Conservation (phyloP, 1,140 invertebrate genomes). For the Oryctes rhinoceros region DNA sequence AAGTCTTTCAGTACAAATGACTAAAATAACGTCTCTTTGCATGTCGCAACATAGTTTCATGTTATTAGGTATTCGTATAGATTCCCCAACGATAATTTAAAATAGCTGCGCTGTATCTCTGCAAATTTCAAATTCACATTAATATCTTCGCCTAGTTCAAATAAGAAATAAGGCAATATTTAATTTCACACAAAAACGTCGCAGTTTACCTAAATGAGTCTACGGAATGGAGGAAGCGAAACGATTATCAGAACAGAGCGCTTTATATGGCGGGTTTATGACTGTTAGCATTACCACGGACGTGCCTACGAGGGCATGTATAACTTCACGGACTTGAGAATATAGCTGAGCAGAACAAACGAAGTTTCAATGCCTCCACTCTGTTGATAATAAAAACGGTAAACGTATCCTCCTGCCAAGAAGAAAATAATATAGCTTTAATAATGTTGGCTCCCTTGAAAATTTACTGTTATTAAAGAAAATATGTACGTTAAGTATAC, state of each 20-base stretch:
- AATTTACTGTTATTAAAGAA: slow-evolving; percentile 22
- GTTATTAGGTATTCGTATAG: background rate
- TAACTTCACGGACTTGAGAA: slow-evolving; percentile 12
- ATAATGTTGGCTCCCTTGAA: slow-evolving; percentile 13
- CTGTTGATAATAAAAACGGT: slow-evolving; percentile 28
- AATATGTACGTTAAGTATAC: background rate
- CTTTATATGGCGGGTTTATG: slow-evolving; percentile 36
- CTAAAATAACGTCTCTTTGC: too few relatives aligned
- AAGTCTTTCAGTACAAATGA: too few relatives aligned
- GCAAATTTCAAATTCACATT: slow-evolving; percentile 30
- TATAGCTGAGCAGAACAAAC: background rate
- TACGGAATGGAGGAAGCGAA: slow-evolving; percentile 15
- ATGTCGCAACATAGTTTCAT: background rate
- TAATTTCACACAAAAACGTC: slow-evolving; percentile 23
- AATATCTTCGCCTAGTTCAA: background rate
- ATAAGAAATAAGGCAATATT: slow-evolving; percentile 1
- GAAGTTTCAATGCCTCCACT: slow-evolving; percentile 2
- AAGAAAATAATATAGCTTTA: slow-evolving; percentile 25
- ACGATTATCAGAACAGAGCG: slow-evolving; percentile 38
- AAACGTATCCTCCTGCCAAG: slow-evolving; percentile 12
- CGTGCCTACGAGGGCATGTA: slow-evolving; percentile 33
- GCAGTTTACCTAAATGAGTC: slow-evolving; percentile 12
- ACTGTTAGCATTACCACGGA: slow-evolving; percentile 31
- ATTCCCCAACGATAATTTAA: background rate
- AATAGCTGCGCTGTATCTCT: background rate